Conservation (phyloP, 1,140 invertebrate species). For the Drosophila seguyi region DNA sequence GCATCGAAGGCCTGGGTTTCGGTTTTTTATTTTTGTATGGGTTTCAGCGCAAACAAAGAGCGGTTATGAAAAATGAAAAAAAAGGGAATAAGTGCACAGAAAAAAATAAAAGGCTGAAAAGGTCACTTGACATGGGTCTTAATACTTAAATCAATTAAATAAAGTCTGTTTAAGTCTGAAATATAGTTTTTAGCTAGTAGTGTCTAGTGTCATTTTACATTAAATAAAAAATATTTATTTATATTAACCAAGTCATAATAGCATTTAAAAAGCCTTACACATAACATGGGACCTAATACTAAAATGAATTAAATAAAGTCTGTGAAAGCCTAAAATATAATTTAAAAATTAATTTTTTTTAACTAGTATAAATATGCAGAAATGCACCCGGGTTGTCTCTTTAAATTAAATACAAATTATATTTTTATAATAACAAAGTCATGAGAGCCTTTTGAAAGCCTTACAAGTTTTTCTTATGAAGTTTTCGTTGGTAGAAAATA, state of each 20-base stretch:
- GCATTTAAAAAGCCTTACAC: no score
- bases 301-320: no score
- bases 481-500: not conserved
- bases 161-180: not conserved
- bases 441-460: not conserved
- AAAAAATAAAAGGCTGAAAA: not conserved
- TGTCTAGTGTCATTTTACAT: no score
- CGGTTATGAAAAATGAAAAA: not conserved
- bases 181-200: no score
- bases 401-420: no score
- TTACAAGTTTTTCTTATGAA: not conserved
- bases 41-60: slow-evolving; percentile 19
- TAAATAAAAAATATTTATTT: no score
- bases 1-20: slow-evolving; percentile 89
- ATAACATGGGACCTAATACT: no score
- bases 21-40: not conserved
- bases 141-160: not conserved
- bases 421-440: no score
- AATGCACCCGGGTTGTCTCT: not conserved
- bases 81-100: slow-evolving; percentile 2
- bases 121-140: not conserved
- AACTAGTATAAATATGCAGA: not conserved
- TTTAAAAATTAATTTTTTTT: no score
- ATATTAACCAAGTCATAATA: no score
- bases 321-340: no score